Conservation (phyloP, 2,113 vertebrate species). For the Falcunculus frontatus region DNA sequence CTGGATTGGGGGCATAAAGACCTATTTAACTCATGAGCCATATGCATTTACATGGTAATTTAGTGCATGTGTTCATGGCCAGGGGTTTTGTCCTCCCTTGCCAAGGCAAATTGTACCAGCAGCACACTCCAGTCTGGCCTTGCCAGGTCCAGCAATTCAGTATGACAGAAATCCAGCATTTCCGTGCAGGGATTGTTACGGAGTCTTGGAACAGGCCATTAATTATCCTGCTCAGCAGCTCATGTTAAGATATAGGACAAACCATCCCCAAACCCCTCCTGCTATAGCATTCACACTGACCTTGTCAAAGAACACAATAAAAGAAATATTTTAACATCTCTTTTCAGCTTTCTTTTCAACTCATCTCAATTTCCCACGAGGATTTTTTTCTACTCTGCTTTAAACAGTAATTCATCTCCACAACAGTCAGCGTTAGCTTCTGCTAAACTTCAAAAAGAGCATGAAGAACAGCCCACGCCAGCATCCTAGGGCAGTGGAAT, state of each 20-base stretch:
- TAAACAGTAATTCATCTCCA: neutral
- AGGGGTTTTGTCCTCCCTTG: neutral
- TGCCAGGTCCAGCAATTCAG: neutral
- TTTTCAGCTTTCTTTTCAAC: neutral
- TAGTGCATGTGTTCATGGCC: neutral
- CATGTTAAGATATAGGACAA: neutral
- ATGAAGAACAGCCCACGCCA: neutral
- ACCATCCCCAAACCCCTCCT: neutral
- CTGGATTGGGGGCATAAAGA: neutral
- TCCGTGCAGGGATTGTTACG: neutral
- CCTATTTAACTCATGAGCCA: neutral
- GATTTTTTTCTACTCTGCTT: neutral
- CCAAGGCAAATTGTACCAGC: neutral
- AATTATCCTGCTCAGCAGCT: neutral
- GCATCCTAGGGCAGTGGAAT: neutral
- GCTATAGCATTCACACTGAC: neutral
- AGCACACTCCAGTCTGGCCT: neutral
- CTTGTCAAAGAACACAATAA: neutral
- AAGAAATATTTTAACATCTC: neutral
- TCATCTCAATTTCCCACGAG: neutral
- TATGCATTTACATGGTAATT: neutral
- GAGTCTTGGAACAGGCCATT: neutral
- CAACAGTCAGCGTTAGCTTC: neutral
- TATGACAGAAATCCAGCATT: neutral
- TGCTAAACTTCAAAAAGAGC: neutral